Evolutionary conservation across 2,797 vertebrate genomes (phyloP).

Genomic region (Lutjanus campechanus): DNA sequence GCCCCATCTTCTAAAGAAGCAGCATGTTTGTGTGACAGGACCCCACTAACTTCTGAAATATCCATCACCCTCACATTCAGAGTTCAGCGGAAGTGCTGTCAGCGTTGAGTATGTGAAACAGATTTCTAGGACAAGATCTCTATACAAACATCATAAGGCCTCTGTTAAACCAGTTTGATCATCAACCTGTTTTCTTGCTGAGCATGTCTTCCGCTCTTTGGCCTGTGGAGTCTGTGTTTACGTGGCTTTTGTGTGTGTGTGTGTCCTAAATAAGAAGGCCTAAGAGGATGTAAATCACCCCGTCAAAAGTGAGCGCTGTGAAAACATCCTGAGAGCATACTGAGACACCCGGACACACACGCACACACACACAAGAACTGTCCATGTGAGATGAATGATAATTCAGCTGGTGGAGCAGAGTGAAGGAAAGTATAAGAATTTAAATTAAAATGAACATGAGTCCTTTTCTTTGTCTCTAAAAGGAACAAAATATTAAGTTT

Average conservation of each 20-base stretch:
- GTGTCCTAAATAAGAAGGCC: slow-evolving; percentile 46
- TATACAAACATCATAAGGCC: slow-evolving; percentile 74
- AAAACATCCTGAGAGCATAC: slow-evolving; percentile 76
- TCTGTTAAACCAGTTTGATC: slow-evolving; percentile 82
- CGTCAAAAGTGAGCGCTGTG: slow-evolving; percentile 69
- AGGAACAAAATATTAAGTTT: background rate
- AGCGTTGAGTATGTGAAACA: slow-evolving; percentile 78
- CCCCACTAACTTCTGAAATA: slow-evolving; percentile 76
- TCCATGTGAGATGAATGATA: slow-evolving; percentile 42
- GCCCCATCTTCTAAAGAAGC: slow-evolving; percentile 38
- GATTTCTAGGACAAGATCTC: slow-evolving; percentile 75
- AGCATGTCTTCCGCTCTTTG: slow-evolving; percentile 67
- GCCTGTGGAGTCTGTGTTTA: slow-evolving; percentile 43
- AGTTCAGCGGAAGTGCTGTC: slow-evolving; percentile 74
- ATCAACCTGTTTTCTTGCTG: slow-evolving; percentile 80
- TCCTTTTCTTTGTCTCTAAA: background rate
- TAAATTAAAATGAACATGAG: background rate
- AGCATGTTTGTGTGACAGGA: slow-evolving; percentile 68
- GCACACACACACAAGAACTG: slow-evolving; percentile 21
- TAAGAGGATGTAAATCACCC: slow-evolving; percentile 75
- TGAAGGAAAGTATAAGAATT: background rate
- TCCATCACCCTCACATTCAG: slow-evolving; percentile 74
- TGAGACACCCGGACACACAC: slow-evolving; percentile 30
- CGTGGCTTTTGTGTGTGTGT: slow-evolving; percentile 40
- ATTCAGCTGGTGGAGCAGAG: slow-evolving; percentile 43